Conservation (phyloP, 1,140 invertebrate genomes). For the Drosophila novamexicana region DNA sequence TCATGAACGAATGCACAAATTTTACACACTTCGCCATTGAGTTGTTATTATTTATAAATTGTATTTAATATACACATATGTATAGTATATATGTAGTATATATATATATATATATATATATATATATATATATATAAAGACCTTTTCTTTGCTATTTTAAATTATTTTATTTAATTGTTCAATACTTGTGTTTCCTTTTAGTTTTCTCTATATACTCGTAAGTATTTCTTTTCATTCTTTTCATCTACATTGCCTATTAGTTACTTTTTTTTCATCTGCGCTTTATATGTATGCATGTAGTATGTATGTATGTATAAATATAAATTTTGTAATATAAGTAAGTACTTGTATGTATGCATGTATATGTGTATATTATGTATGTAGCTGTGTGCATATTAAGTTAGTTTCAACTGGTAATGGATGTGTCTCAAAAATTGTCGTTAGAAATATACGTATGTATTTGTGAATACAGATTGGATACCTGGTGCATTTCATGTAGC, state of each 20-base stretch:
- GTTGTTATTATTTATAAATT: constrained; percentile 73
- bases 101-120: constrained; percentile 54
- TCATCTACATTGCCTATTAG: constrained; percentile 75
- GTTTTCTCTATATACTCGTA: constrained; percentile 26
- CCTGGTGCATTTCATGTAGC: constrained; percentile 7
- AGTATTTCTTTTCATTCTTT: constrained; percentile 34
- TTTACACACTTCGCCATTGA: constrained; percentile 81
- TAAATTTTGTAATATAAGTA: constrained; percentile 62
- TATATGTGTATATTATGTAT: constrained; percentile 34
- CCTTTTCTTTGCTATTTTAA: constrained; percentile 67
- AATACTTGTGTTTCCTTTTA: constrained; percentile 26
- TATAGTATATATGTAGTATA: constrained; percentile 67
- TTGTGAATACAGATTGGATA: constrained; percentile 8
- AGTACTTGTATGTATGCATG: constrained; percentile 37
- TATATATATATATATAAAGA: constrained; percentile 73
- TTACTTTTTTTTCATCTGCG: constrained; percentile 43
- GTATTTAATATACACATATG: constrained; percentile 77
- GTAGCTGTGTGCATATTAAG: constrained; percentile 47
- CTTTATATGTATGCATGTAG: constrained; percentile 46
- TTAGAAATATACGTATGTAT: constrained; percentile 13
- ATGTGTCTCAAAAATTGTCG: constrained; percentile 14
- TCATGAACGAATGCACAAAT: constrained; percentile 80
- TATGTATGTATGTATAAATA: constrained; percentile 64
- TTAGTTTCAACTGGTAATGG: constrained; percentile 19
- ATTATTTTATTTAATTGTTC: constrained; percentile 54